phyloP scores from a whole-genome alignment of 2,888 invertebrate species.

The Pharmacophagus antenor region DNA sequence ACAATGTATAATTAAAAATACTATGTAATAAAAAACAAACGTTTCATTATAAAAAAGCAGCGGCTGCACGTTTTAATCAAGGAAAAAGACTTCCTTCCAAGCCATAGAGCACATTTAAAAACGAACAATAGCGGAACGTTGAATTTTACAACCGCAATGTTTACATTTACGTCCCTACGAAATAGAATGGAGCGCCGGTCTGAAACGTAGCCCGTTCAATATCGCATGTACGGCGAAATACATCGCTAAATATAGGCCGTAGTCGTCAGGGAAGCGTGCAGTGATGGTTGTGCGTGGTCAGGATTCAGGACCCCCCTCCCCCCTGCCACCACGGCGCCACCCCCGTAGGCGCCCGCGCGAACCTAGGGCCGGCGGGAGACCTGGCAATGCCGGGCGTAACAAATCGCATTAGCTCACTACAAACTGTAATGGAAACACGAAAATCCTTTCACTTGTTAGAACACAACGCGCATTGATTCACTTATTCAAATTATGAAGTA shows the following conservation, averaged over 20 bases:
- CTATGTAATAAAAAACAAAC: not conserved
- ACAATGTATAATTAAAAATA: slow-evolving; percentile 5
- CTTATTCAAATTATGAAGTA: not conserved
- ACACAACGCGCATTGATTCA: not conserved
- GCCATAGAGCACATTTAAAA: slow-evolving; percentile 16
- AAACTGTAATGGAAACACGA: slow-evolving; percentile 18
- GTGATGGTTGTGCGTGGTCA: slow-evolving; percentile 73
- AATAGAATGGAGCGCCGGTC: slow-evolving; percentile 28
- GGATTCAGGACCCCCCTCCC: slow-evolving; percentile 51
- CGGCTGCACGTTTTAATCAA: slow-evolving; percentile 17
- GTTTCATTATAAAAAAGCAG: not conserved
- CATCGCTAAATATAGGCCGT: slow-evolving; percentile 74
- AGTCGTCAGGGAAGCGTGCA: slow-evolving; percentile 43
- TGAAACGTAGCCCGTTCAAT: slow-evolving; percentile 40
- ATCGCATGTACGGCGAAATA: slow-evolving; percentile 51
- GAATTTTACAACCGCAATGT: slow-evolving; percentile 21
- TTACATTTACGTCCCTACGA: slow-evolving; percentile 25
- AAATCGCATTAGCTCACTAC: slow-evolving; percentile 33
- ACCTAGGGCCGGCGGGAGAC: slow-evolving; percentile 42
- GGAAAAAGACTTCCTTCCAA: slow-evolving; percentile 18
- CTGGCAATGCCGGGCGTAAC: slow-evolving; percentile 52
- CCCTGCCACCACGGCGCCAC: slow-evolving; percentile 40
- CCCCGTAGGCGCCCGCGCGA: slow-evolving; percentile 31
- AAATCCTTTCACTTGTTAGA: slow-evolving; percentile 28
- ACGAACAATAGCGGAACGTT: slow-evolving; percentile 20